Base-by-base conservation (phyloP, 2,888 invertebrate species). In the Nematopogon swammerdamellus region DNA sequence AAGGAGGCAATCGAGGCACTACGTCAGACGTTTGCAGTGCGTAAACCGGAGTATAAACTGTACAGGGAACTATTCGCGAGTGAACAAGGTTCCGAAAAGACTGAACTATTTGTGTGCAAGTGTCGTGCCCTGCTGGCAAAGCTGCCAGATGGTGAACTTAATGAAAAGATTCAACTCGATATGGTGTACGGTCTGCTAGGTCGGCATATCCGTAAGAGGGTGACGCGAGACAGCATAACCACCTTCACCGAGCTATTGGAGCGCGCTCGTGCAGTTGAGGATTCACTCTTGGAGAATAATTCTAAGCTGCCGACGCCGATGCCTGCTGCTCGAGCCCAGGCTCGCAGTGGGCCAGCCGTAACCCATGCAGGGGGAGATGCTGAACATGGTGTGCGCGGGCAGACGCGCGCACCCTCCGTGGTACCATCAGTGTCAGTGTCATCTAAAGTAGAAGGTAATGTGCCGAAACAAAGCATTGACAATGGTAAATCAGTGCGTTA, bases 211-310 rank as follows among this genome's bases (percentile, higher is more conserved):
- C 53, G 50, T 19, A 49, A 56, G 44, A 49, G 57, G 48, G 52
- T 53, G 46, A 51, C 50, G 45, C 57, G 60, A 48, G 61, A 61
- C 57, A 58, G 59, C 16, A 30, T 56, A 16, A 49, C n/a, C 16
- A 46, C 50, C 3, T 50, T 53, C 11, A 45, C 44, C 0, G 49
- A 51, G 5, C 19, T 50, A 6, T 19, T 52, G 3, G 36, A 43
- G 14, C 52, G 49, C 18, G 50, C 50, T 3, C 50, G 50, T 11
- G 2, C 30, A 16, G 20, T 53, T 8, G 54, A 54, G 44, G 50
- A 49, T 46, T 45, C 50, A 3, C 11, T 14, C 6, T 14, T 36
- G 36, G 36, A 36, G 36, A 36, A 36, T 14, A 14, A 36, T 4
- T 3, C 36, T 14, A 36, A 36, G 36, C 36, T 36, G 36, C 4